These are phyloP conservation scores for Tetrapedia diversipes DNA, from an alignment of 2,888 invertebrate species.

Conservation along the genomic window DNA sequence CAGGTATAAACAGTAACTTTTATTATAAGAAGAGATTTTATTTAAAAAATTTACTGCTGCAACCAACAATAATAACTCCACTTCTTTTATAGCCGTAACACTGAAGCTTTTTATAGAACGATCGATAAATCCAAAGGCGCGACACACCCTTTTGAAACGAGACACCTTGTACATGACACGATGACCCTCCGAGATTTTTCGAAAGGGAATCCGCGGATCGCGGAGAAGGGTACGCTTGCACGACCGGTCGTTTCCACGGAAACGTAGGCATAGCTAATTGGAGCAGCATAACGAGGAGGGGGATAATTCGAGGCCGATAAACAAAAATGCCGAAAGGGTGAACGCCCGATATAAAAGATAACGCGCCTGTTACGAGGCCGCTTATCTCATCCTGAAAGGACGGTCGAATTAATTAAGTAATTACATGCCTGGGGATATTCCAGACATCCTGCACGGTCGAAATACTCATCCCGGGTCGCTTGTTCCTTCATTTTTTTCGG, in stretches of 20 bases:
- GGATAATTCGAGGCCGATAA: conserved; percentile 27
- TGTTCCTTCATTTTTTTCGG: background rate
- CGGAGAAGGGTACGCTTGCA: background rate
- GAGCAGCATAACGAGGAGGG: background rate
- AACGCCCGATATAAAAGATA: background rate
- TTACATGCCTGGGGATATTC: conserved; percentile 21
- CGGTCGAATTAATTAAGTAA: conserved; percentile 54
- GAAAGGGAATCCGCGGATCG: background rate
- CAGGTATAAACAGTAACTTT: background rate
- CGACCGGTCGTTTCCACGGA: conserved; percentile 32
- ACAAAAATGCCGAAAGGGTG: background rate
- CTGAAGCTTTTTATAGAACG: background rate
- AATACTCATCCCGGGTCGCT: conserved; percentile 19
- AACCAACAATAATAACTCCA: too few species aligned
- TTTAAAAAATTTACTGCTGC: background rate
- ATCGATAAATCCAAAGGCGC: too few species aligned
- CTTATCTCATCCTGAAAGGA: conserved; percentile 11
- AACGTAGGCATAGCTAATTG: conserved; percentile 35
- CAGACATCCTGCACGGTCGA: conserved; percentile 43
- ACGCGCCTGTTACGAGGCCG: conserved; percentile 19
- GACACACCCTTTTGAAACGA: background rate
- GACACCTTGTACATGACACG: background rate
- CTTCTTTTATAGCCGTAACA: background rate
- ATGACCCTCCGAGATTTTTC: background rate
- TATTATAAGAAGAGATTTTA: background rate